Evolutionary conservation across 2,888 invertebrate species (phyloP), one percentile per base, ranked within the genome.

Genomic region (Drosophila bunnanda): DNA sequence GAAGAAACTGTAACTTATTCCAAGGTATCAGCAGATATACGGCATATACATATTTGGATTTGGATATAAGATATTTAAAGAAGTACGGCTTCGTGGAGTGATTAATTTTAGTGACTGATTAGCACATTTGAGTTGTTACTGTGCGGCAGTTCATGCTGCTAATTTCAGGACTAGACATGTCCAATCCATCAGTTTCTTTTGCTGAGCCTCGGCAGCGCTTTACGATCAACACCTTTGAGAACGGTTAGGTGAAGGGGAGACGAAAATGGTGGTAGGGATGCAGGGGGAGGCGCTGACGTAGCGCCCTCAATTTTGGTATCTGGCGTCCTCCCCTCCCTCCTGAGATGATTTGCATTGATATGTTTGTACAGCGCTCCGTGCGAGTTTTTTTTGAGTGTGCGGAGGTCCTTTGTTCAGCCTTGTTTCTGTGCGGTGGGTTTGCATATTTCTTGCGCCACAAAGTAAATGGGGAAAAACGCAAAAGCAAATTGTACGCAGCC

Each of bases 171-270:
- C 60, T 46, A 54, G 56, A 32, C 55, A 55, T 41, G 59, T 64
- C 50, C 50, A 48, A 50, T 17, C 28, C 8, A 22, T 7, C 28
- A 20, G 34, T 41, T 2, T 43, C 43, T 50, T 78, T 77, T 77
- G 82, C 81, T 85, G 80, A 82, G 77, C 54, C n/a, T 38, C n/a
- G 15, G 25, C 70, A 84, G 82, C 72, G 76, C 86, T 86, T 75
- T 71, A 80, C 82, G 80, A 82, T 80, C 76, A 78, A 79, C 82
- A 85, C 86, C 86, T 82, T 71, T 58, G 59, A 70, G 41, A 50
- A n/a, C 30, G 12, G 22, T 34, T 41, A 20, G 32, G 25, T n/a
- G 4, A 46, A 20, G 8, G n/a, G 17, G 9, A 15, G 25, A n/a
- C 20, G 43, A 32, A 17, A n/a, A 13, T 8, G 9, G 17, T 4